phyloP scores from a whole-genome alignment of 2,888 invertebrate species.

The Stenichneumon culpator region DNA sequence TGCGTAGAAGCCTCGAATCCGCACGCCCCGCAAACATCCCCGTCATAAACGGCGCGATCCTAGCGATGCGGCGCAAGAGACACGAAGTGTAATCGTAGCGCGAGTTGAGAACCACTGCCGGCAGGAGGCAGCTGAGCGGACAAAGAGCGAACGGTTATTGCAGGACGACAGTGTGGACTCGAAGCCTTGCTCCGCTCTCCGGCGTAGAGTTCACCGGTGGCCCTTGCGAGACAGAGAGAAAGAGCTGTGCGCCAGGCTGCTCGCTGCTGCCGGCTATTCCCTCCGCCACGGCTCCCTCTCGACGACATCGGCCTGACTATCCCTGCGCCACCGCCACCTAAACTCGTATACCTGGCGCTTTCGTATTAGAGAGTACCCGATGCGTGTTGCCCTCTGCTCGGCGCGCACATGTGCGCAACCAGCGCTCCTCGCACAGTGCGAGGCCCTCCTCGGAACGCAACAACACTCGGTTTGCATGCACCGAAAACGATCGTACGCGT shows the following conservation, averaged over 20 bases:
- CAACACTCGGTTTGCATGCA: not conserved
- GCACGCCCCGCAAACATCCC: not conserved
- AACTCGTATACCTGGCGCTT: conserved; percentile 22
- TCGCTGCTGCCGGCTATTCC: not conserved
- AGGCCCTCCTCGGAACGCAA: not conserved
- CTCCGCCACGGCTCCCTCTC: not conserved
- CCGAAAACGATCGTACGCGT: not conserved
- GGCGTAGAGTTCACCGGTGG: conserved; percentile 65
- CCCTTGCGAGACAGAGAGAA: conserved; percentile 25
- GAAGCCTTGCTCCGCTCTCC: conserved; percentile 44
- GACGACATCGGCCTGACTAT: conserved; percentile 27
- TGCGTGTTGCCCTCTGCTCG: conserved; percentile 2
- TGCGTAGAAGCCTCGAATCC: not conserved
- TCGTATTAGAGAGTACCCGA: conserved; percentile 8
- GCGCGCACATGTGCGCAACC: not conserved
- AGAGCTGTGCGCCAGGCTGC: not conserved
- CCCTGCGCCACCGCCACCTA: conserved; percentile 25
- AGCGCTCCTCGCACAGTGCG: not conserved
- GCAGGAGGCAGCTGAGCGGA: conserved; percentile 84
- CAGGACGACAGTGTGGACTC: conserved; percentile 78
- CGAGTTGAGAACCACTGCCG: conserved; percentile 80
- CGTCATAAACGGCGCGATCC: not conserved
- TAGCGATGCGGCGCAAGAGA: not conserved
- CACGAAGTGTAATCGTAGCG: not conserved
- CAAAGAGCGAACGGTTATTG: conserved; percentile 84